Evolutionary conservation across 37 sponge, comb jelly and placozoan genomes (phyloP).

Genomic region (Cliona cf. orientalis): DNA sequence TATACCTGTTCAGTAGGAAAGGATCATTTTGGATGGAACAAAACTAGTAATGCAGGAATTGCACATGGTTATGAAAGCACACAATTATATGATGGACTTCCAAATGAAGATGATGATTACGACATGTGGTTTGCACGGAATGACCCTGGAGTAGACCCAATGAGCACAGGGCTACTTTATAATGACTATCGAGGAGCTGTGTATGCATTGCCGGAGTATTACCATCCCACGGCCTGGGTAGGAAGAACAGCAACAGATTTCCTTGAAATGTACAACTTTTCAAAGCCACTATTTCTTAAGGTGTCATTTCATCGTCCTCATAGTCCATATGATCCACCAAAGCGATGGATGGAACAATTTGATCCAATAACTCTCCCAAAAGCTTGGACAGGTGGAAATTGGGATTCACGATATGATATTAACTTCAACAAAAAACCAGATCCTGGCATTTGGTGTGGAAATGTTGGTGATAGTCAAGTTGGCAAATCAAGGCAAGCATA

Average conservation of each 20-base stretch:
- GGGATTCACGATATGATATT: slow-evolving; percentile 49
- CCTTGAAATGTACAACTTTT: slow-evolving; percentile 44
- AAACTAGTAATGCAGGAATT: slow-evolving; percentile 39
- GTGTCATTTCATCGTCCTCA: slow-evolving; percentile 83
- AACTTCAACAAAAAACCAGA: slow-evolving; percentile 30
- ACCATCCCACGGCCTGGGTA: slow-evolving; percentile 78
- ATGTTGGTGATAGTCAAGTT: slow-evolving; percentile 35
- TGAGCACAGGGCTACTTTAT: slow-evolving; percentile 66
- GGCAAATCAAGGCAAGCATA: slow-evolving; percentile 60
- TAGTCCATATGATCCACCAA: slow-evolving; percentile 81
- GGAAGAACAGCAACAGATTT: slow-evolving; percentile 63
- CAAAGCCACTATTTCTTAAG: slow-evolving; percentile 71
- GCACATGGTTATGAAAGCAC: slow-evolving; percentile 64
- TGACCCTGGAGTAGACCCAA: slow-evolving; percentile 65
- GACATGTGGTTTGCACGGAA: slow-evolving; percentile 61
- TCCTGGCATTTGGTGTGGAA: slow-evolving; percentile 72
- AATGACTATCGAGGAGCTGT: slow-evolving; percentile 70
- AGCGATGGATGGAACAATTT: slow-evolving; percentile 51
- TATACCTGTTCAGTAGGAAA: slow-evolving; percentile 66
- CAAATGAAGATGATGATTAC: slow-evolving; percentile 65
- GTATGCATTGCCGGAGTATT: slow-evolving; percentile 73
- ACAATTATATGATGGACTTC: slow-evolving; percentile 69
- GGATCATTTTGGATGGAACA: slow-evolving; percentile 83
- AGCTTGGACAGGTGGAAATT: slow-evolving; percentile 43
- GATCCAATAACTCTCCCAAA: slow-evolving; percentile 41